Base-by-base conservation (phyloP, 2,888 invertebrate genomes). In the Agonum fuliginosum region DNA sequence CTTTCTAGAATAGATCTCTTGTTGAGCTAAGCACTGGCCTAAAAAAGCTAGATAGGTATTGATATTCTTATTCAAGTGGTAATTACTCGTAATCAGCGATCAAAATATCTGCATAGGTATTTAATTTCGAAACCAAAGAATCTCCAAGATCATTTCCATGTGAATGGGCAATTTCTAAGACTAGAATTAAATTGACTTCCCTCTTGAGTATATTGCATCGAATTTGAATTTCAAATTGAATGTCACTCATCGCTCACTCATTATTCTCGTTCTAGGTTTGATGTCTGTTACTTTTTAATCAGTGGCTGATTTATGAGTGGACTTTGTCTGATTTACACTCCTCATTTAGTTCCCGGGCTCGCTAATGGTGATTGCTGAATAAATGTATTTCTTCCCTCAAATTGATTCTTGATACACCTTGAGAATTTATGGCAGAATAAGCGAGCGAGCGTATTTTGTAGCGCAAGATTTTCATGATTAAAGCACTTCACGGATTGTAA, bases 331-430 rank as follows among this genome's bases (percentile, higher is more conserved):
- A 74, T 74, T 74, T 65, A 74, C 74, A 62, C 27, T 17, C 43
- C 46, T 74, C 74, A 62, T 74, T 65, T 62, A 74, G 48, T 71
- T 17, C 54, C 41, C 8, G 12, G 22, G 6, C n/a, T 22, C 46
- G 71, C 74, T 74, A 74, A 74, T 74, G 74, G 74, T 14, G 62
- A 74, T 62, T 73, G 30, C 65, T 37, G 74, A 74, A 74, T 74
- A 74, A 74, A 74, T 74, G 74, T 74, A 46, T 74, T 74, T 74
- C 65, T 62, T 65, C 19, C 54, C 43, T 24, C 62, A 62, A 74
- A 74, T 74, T 74, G 74, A 74, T 74, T 74, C 65, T 54, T 62
- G 62, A 62, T 74, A 37, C 67, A 67, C 37, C 37, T 67, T 67
- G 41, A 41, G 19, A 67, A 67, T 67, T 67, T 41, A 67, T 41